These are phyloP conservation scores for Galaxias olidus DNA, from an alignment of 2,797 vertebrate genomes.

Conservation along the genomic window DNA sequence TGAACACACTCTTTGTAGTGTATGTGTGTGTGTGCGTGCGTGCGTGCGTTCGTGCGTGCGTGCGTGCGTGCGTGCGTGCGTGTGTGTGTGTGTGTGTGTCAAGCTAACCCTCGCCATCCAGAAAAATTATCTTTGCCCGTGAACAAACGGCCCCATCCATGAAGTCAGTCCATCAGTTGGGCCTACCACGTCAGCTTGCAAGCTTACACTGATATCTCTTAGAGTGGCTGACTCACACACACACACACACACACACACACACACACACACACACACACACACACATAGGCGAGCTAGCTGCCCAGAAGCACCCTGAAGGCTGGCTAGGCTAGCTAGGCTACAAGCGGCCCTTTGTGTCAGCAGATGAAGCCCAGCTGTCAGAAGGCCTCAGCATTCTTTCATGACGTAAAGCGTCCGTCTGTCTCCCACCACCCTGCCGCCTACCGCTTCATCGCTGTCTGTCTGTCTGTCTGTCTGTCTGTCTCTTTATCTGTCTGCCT, in stretches of 20 bases:
- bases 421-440: slow-evolving; percentile 51
- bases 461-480: slow-evolving; percentile 28
- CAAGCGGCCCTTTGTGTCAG: slow-evolving; percentile 69
- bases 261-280: too few relatives aligned
- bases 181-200: slow-evolving; percentile 33
- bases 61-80: too few relatives aligned
- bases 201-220: slow-evolving; percentile 46
- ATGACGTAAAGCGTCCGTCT: slow-evolving; percentile 37
- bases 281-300: too few relatives aligned
- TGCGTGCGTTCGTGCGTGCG: too few relatives aligned
- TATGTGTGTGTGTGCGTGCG: too few relatives aligned
- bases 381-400: slow-evolving; percentile 73
- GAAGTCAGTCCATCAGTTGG: slow-evolving; percentile 29
- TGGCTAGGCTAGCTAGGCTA: slow-evolving; percentile 36
- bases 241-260: too few relatives aligned
- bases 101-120: too few relatives aligned
- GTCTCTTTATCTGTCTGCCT: slow-evolving; percentile 29
- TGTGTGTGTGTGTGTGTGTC: too few relatives aligned
- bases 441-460: slow-evolving; percentile 49
- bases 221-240: slow-evolving; percentile 46
- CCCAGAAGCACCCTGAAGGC: too few relatives aligned
- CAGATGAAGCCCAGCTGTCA: slow-evolving; percentile 78
- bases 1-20: too few relatives aligned
- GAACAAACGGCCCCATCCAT: not conserved
- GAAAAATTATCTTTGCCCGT: too few relatives aligned